These are phyloP conservation scores for Thymallus thymallus DNA, from an alignment of 2,113 vertebrate genomes.

Conservation along the genomic window DNA sequence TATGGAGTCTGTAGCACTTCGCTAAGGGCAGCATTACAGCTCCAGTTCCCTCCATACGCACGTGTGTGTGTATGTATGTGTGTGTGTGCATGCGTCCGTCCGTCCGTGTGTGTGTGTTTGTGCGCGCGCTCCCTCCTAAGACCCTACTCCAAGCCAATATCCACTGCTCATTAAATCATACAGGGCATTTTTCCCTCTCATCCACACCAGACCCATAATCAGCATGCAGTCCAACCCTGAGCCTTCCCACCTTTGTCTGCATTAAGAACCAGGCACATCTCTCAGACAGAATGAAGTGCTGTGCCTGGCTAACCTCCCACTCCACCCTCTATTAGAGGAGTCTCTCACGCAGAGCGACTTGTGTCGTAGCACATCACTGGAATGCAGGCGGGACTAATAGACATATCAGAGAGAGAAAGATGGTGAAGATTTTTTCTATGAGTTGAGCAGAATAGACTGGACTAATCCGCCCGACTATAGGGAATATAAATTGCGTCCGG, in stretches of 20 bases:
- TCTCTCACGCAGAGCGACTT: slow-evolving; percentile 54
- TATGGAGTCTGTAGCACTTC: slow-evolving; percentile 46
- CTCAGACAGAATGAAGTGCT: slow-evolving; percentile 10
- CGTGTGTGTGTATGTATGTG: not conserved
- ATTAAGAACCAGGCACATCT: slow-evolving; percentile 11
- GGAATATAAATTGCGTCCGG: slow-evolving; percentile 51
- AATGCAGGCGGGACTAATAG: slow-evolving; percentile 52
- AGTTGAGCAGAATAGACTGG: slow-evolving; percentile 64
- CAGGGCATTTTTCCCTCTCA: slow-evolving; percentile 11
- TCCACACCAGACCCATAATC: slow-evolving; percentile 33
- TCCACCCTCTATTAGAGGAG: slow-evolving; percentile 46
- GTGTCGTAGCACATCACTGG: slow-evolving; percentile 58
- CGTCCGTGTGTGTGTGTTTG: not conserved
- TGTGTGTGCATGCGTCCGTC: slow-evolving; percentile 6
- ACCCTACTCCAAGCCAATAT: slow-evolving; percentile 44
- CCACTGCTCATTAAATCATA: too few species aligned
- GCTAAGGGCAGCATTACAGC: slow-evolving; percentile 60
- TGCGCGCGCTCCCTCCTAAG: slow-evolving; percentile 28
- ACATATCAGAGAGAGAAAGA: slow-evolving; percentile 63
- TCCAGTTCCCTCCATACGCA: slow-evolving; percentile 16
- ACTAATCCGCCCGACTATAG: slow-evolving; percentile 63
- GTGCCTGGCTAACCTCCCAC: slow-evolving; percentile 10
- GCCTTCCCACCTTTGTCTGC: slow-evolving; percentile 24
- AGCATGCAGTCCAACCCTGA: slow-evolving; percentile 11
- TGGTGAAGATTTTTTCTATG: not conserved